These are phyloP conservation scores for Lordiphosa mommai DNA, from an alignment of 1,140 invertebrate genomes.

Conservation along the genomic window DNA sequence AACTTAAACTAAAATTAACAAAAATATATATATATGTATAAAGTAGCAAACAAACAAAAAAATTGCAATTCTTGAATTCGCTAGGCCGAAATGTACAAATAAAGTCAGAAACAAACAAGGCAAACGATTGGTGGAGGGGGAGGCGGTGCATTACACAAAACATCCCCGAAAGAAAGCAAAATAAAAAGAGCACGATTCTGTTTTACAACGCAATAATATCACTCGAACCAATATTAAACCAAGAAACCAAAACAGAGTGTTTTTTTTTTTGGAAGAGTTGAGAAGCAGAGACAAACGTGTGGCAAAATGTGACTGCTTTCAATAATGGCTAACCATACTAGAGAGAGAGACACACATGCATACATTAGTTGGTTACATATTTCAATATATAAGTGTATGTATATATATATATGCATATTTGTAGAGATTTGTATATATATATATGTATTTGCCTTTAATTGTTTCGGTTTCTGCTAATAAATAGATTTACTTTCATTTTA, in stretches of 20 bases:
- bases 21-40: slow-evolving; percentile 17
- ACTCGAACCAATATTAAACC: slow-evolving; percentile 37
- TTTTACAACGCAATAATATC: slow-evolving; percentile 40
- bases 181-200: not conserved
- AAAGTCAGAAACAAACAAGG: slow-evolving; percentile 21
- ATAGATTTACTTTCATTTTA: slow-evolving; percentile 51
- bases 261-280: not conserved
- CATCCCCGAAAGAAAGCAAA: slow-evolving; percentile 30
- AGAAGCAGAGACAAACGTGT: not conserved
- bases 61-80: slow-evolving; percentile 40
- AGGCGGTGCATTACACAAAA: slow-evolving; percentile 11
- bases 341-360: slow-evolving; percentile 53
- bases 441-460: slow-evolving; percentile 40
- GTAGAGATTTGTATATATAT: slow-evolving; percentile 59
- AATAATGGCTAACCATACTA: slow-evolving; percentile 40
- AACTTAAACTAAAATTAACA: slow-evolving; percentile 74
- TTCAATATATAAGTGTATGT: slow-evolving; percentile 46
- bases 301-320: slow-evolving; percentile 28
- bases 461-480: slow-evolving; percentile 52
- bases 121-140: slow-evolving; percentile 4
- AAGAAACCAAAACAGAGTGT: not conserved
- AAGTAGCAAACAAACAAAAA: slow-evolving; percentile 36
- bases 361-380: slow-evolving; percentile 53
- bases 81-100: slow-evolving; percentile 13
- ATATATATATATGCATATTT: slow-evolving; percentile 42